Evolutionary conservation across 2,888 invertebrate genomes (phyloP).

Genomic region (Parnassius orleans): DNA sequence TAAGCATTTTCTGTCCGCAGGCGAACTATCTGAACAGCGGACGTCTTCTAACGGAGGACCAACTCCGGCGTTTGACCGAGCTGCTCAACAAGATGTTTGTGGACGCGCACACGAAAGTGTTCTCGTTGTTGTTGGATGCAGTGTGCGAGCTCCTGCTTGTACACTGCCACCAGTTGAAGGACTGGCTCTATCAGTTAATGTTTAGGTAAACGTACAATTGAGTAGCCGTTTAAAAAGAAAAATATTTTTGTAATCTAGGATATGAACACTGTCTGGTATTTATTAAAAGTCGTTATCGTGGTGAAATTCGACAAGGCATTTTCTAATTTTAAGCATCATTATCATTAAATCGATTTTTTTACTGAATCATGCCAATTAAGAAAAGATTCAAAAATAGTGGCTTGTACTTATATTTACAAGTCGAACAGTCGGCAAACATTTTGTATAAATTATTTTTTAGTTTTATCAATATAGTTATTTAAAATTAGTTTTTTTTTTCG

Average conservation of each 20-base stretch:
- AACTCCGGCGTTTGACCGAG: conserved; percentile 93
- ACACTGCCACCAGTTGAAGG: conserved; percentile 92
- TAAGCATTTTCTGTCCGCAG: conserved; percentile 53
- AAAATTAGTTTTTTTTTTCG: background rate
- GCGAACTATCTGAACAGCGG: conserved; percentile 86
- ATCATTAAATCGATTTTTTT: too few relatives aligned
- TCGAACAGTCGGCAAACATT: too few relatives aligned
- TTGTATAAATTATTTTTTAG: background rate
- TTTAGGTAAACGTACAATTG: conserved; percentile 76
- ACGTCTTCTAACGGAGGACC: conserved; percentile 83
- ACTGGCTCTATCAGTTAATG: conserved; percentile 96
- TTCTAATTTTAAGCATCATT: too few relatives aligned
- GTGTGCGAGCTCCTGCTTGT: conserved; percentile 93
- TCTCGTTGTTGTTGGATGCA: conserved; percentile 95
- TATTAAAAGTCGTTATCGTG: too few relatives aligned
- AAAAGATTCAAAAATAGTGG: too few relatives aligned
- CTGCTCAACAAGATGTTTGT: conserved; percentile 98
- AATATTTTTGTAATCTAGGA: too few relatives aligned
- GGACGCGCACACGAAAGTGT: conserved; percentile 98
- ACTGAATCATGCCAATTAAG: too few relatives aligned
- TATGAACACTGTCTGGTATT: too few relatives aligned
- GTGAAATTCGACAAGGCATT: too few relatives aligned
- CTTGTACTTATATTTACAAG: too few relatives aligned
- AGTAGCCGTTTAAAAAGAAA: too few relatives aligned
- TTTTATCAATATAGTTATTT: background rate